Evolutionary conservation across 2,113 vertebrate genomes (phyloP), one percentile per base, ranked within the genome.

Genomic region (Serilophus lunatus): DNA sequence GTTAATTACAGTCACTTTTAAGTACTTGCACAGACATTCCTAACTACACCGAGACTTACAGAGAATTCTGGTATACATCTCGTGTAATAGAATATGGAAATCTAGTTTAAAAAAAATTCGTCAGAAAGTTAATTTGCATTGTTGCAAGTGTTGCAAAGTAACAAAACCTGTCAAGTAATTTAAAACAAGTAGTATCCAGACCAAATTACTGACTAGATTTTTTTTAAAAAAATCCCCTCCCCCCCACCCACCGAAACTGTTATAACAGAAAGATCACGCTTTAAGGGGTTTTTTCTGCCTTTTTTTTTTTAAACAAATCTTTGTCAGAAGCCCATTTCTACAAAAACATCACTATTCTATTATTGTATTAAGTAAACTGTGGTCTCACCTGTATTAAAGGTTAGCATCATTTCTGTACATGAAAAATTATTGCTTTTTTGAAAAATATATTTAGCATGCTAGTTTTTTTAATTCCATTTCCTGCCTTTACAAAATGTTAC

Each of bases 361-460:
- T 96, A 97, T 74, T 82, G 95, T 92, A 95, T 95, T 97, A 97
- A 97, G 97, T 98, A 98, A 98, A 98, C 96, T 82, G 98, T 96
- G 96, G 97, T 98, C 95, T 97, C 95, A 95, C 96, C 96, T 96
- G 97, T 97, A 97, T 97, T 98, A 98, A 98, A 98, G 97, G 95
- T 97, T 98, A 98, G 96, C 96, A 97, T 98, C 90, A 96, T 98
- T 97, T 98, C 97, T 98, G 97, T 98, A 98, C 97, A 97, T 97
- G 98, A 98, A 98, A 98, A 98, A 99, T 98, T 98, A 98, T 98
- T 98, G 98, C 98, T 98, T 98, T 97, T 96, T 97, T 97, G 97
- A 98, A 98, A 98, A 98, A 98, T 98, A 98, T 98, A 98, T 97
- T 98, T 97, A 97, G 97, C 98, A 98, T 98, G 98, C 98, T 98